Base-by-base conservation (phyloP, 1,140 invertebrate genomes). In the Coenobita brevimanus region DNA sequence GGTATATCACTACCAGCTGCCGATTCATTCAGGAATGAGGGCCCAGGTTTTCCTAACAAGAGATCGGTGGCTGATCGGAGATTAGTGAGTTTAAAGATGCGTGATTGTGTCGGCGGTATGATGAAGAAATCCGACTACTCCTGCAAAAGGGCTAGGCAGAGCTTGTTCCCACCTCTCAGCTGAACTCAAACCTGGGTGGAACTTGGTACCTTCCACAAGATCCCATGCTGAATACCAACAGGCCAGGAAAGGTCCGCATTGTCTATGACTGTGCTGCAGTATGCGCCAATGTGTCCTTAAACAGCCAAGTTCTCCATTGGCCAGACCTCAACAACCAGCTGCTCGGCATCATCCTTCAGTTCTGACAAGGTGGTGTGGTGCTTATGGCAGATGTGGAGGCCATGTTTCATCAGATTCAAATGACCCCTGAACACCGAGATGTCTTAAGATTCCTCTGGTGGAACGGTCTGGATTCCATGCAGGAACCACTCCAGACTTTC, bases 381-480 rank as follows among this genome's bases (percentile, higher is more conserved):
- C 10, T 87, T 8, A 41, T 57, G 36, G 79, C 76, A 17, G 84
- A 87, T 50, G 89, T 88, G 33, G 84, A 87, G 33, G 73, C 84
- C n/a, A 87, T 87, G 84, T 87, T 87, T 89, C 73, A 85, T 21
- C 41, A 84, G 27, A 33, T 88, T 38, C n/a, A 24, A 8, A 83
- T 87, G 1, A 21, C 84, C 3, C 41, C 24, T 38, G 8, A 46
- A 82, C 24, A 88, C 15, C 30, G 84, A 1, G 79, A 87, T 62
- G 41, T 57, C 41, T 67, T 87, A 62, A n/a, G 82, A 27, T 89
- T 87, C 33, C 60, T 89, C 21, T 82, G 84, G 83, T 87, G 73
- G 30, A 83, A 24, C 15, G 38, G 30, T 21, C 15, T 10, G 21
- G 81, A 82, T 82, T 24, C 30, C n/a, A 24, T n/a, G n/a, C 54